These are phyloP conservation scores for Coreius guichenoti DNA, from an alignment of 2,797 vertebrate genomes.

Conservation along the genomic window DNA sequence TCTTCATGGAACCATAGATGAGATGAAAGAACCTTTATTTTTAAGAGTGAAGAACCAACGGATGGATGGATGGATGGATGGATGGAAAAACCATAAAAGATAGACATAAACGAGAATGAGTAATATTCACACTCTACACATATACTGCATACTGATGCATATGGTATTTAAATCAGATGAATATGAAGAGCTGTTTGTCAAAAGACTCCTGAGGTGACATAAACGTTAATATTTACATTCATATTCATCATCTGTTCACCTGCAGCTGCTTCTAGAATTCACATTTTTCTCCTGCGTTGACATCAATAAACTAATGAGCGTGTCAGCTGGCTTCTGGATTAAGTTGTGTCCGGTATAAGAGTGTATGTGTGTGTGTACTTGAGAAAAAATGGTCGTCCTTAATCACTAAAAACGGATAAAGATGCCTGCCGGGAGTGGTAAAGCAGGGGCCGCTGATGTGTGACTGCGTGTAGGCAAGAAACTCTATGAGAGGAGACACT, in stretches of 20 bases:
- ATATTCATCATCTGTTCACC: slow-evolving; percentile 54
- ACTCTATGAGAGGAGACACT: slow-evolving; percentile 18
- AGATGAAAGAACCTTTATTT: too few species aligned
- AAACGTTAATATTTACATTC: slow-evolving; percentile 51
- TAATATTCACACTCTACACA: slow-evolving; percentile 11
- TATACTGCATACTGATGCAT: neutral
- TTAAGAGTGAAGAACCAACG: too few species aligned
- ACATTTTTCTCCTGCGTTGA: slow-evolving; percentile 50
- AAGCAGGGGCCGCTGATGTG: slow-evolving; percentile 30
- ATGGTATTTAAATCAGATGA: slow-evolving; percentile 6
- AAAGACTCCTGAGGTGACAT: slow-evolving; percentile 33
- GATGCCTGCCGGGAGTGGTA: slow-evolving; percentile 39
- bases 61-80: too few species aligned
- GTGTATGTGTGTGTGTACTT: slow-evolving; percentile 22
- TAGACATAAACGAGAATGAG: neutral
- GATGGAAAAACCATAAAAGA: neutral
- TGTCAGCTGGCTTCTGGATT: slow-evolving; percentile 55
- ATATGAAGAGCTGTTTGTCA: slow-evolving; percentile 23
- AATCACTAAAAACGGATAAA: slow-evolving; percentile 54
- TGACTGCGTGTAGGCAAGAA: slow-evolving; percentile 38
- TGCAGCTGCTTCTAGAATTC: slow-evolving; percentile 45
- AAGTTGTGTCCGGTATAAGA: slow-evolving; percentile 41
- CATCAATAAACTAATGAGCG: slow-evolving; percentile 50
- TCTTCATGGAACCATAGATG: too few species aligned
- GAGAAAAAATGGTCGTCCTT: slow-evolving; percentile 25